Evolutionary conservation across 2,113 vertebrate genomes (phyloP).

Genomic region (Octodon degus): DNA sequence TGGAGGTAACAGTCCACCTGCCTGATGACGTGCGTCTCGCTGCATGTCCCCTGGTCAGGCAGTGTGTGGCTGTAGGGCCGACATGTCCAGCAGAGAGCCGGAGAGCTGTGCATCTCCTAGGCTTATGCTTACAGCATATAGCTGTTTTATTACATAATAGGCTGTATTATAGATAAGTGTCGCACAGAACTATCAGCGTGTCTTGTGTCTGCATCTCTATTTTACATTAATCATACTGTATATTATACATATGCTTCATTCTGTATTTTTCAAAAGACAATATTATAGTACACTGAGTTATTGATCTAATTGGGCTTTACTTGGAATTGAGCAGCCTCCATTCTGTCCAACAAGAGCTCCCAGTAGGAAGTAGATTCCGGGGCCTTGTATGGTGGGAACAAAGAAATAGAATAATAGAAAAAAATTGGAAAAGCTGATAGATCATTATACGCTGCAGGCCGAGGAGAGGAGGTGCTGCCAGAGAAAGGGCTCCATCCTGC

Average conservation of each 20-base stretch:
- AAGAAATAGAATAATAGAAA: background rate
- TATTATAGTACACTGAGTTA: background rate
- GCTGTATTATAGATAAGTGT: background rate
- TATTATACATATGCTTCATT: background rate
- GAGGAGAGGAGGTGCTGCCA: background rate
- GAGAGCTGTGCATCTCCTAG: background rate
- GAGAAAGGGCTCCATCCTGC: background rate
- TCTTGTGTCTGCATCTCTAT: background rate
- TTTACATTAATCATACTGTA: background rate
- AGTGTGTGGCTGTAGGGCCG: background rate
- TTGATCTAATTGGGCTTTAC: background rate
- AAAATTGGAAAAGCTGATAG: background rate
- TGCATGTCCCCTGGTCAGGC: background rate
- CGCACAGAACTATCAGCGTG: background rate
- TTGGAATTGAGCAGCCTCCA: background rate
- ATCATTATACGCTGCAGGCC: background rate
- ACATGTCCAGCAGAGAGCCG: background rate
- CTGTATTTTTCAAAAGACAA: background rate
- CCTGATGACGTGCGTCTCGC: background rate
- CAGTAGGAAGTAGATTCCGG: background rate
- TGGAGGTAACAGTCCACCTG: background rate
- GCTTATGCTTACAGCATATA: background rate
- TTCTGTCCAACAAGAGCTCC: background rate
- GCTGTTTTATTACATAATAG: background rate
- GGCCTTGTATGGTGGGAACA: background rate